Evolutionary conservation across 2,113 vertebrate genomes (phyloP).

Genomic region (Otus sunia): DNA sequence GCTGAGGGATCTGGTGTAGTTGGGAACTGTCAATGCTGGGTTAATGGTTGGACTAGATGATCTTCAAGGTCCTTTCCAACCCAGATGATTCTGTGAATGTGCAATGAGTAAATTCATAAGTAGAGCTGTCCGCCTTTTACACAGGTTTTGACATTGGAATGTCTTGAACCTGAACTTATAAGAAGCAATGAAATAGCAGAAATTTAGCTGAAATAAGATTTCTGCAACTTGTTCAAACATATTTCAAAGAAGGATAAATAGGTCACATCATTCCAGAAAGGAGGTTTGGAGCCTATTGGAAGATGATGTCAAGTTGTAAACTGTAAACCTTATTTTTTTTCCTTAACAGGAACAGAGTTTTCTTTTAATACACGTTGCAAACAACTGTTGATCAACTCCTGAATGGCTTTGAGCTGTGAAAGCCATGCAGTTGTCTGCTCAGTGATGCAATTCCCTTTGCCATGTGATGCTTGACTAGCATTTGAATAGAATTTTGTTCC

Average conservation of each 20-base stretch:
- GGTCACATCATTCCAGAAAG: fast-evolving
- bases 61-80: no score
- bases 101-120: background rate
- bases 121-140: background rate
- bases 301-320: background rate
- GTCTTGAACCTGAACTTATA: background rate
- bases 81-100: no score
- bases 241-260: background rate
- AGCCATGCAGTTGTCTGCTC: background rate
- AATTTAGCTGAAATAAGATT: background rate
- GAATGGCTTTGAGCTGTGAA: background rate
- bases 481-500: background rate
- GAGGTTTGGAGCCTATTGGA: background rate
- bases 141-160: background rate
- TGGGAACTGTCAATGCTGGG: no score
- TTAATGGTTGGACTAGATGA: no score
- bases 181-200: background rate
- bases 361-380: background rate
- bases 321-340: background rate
- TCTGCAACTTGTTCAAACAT: background rate
- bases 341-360: background rate
- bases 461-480: background rate
- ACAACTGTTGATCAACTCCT: background rate
- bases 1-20: no score
- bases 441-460: background rate